Evolutionary conservation across 37 sponge, comb jelly and placozoan species (phyloP).

Genomic region (Corticium candelabrum): DNA sequence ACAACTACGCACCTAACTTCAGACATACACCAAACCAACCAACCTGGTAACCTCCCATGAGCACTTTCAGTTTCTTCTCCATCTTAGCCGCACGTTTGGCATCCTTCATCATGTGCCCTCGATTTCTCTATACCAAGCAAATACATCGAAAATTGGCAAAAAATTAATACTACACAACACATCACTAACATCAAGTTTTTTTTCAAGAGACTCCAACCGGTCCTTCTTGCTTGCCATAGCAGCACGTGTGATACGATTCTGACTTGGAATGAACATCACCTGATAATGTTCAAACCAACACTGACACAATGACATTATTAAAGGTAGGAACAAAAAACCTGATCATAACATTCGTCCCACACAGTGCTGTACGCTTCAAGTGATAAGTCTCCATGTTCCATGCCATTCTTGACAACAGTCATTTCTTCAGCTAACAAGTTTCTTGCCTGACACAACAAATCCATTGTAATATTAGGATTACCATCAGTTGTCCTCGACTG

Average conservation of each 20-base stretch:
- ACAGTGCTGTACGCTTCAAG: conserved; percentile 61
- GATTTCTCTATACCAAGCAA: conserved; percentile 20
- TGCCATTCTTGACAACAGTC: conserved; percentile 66
- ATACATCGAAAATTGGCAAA: background rate
- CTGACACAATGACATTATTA: background rate
- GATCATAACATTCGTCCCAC: conserved; percentile 96
- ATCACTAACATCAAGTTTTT: conserved; percentile 43
- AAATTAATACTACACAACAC: background rate
- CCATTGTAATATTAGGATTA: no score
- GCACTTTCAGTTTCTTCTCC: conserved; percentile 89
- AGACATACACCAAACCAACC: background rate
- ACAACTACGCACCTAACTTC: no score
- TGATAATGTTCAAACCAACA: background rate
- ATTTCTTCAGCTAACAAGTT: conserved; percentile 62
- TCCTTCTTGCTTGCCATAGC: conserved; percentile 80
- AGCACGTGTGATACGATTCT: conserved; percentile 83
- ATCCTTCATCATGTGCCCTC: conserved; percentile 74
- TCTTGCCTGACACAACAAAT: conserved; percentile 32
- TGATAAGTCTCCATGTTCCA: conserved; percentile 85
- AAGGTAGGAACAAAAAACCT: conserved; percentile 31
- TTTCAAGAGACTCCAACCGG: conserved; percentile 73
- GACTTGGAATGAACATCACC: conserved; percentile 64
- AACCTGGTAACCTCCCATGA: conserved; percentile 82
- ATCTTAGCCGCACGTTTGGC: conserved; percentile 89
- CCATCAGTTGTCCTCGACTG: background rate